These are phyloP conservation scores for Alauda arvensis DNA, from an alignment of 2,797 vertebrate genomes.

Conservation along the genomic window DNA sequence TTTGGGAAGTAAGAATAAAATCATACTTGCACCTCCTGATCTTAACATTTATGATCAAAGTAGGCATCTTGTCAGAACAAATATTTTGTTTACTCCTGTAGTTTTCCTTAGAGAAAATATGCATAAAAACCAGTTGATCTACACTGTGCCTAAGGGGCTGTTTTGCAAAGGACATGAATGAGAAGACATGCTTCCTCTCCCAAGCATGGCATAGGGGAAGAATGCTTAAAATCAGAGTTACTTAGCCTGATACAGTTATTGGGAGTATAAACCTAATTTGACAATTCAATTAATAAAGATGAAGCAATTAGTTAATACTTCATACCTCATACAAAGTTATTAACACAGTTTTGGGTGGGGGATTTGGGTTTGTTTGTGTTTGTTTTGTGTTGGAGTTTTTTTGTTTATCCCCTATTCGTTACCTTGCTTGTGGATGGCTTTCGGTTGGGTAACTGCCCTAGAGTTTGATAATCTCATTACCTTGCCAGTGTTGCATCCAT, in stretches of 20 bases:
- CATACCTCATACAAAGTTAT: not conserved
- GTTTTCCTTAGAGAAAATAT: not conserved
- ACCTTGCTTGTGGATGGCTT: not conserved
- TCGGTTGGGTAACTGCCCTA: not conserved
- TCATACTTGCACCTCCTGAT: not conserved
- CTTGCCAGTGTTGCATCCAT: not conserved
- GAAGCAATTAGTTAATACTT: not conserved
- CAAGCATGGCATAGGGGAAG: not conserved
- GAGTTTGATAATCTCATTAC: not conserved
- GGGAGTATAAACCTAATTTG: not conserved
- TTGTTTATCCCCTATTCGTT: not conserved
- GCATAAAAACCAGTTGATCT: not conserved
- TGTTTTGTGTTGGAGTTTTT: not conserved
- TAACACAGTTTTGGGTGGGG: not conserved
- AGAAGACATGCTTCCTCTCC: not conserved
- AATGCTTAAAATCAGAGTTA: not conserved
- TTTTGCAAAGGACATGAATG: not conserved
- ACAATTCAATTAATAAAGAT: not conserved
- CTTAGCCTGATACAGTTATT: not conserved
- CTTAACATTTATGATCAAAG: conserved; percentile 13
- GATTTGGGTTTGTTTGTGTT: not conserved
- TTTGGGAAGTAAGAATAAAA: not conserved
- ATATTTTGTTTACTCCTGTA: conserved; percentile 1
- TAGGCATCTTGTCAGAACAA: conserved; percentile 9
- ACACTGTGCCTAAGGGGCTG: not conserved